Conservation (phyloP, 2,113 vertebrate genomes). For the Corydoras maculifer region DNA sequence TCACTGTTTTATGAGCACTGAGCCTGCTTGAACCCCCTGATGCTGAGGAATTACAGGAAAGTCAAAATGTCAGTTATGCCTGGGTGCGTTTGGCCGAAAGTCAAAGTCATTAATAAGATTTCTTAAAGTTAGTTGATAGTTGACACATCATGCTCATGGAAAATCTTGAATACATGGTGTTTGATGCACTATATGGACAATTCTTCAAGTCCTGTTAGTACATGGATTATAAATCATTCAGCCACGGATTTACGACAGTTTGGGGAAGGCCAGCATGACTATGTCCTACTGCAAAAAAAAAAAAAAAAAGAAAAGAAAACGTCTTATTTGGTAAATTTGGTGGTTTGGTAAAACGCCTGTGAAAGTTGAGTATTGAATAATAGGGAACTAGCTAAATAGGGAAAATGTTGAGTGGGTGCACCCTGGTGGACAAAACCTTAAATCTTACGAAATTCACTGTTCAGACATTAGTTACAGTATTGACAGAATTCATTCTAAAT, state of each 20-base stretch:
- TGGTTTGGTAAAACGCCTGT: too few relatives aligned
- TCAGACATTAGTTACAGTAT: too few relatives aligned
- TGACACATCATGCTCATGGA: background rate
- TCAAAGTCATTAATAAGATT: constrained; percentile 38
- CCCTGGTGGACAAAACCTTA: constrained; percentile 20
- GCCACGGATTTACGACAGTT: too few relatives aligned
- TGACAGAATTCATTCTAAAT: too few relatives aligned
- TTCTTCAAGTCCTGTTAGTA: too few relatives aligned
- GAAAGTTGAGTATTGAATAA: too few relatives aligned
- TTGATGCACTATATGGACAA: background rate
- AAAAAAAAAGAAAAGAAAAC: too few relatives aligned
- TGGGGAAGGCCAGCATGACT: too few relatives aligned
- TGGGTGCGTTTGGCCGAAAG: constrained; percentile 23
- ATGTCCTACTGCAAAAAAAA: too few relatives aligned
- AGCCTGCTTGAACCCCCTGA: constrained; percentile 25
- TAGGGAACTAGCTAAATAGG: too few relatives aligned
- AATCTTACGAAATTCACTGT: background rate
- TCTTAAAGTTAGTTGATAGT: constrained; percentile 14
- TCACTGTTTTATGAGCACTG: constrained; percentile 11
- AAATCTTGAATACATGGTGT: constrained; percentile 1
- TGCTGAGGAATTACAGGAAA: constrained; percentile 34
- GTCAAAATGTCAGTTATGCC: constrained; percentile 33
- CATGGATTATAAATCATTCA: background rate
- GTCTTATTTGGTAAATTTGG: too few relatives aligned
- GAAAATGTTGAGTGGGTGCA: constrained; percentile 1